Base-by-base conservation (phyloP, 2,888 invertebrate species). In the Camponotus fellah region DNA sequence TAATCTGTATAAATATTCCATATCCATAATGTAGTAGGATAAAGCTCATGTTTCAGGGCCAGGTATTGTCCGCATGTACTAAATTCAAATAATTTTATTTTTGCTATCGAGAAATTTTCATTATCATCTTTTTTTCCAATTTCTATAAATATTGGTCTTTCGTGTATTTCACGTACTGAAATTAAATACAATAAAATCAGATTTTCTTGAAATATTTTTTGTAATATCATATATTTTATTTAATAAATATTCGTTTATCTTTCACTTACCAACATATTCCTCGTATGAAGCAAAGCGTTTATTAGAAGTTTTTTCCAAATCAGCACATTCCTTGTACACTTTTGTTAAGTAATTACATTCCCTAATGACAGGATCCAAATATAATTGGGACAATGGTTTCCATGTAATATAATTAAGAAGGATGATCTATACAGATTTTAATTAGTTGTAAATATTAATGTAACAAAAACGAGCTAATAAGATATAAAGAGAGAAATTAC, bases 331-430 rank as follows among this genome's bases (percentile, higher is more conserved):
- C 74, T 92, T 92, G 58, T 93, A 94, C 21, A 94, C 92, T 88
- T 92, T 93, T 17, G 91, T 92, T 34, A 93, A 87, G 82, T 93
- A 93, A 85, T 91, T 91, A 65, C 85, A 88, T 26, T 92, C 93
- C 65, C 88, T 91, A 64, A 95, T 92, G 4, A 94, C 91, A 5
- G 94, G 94, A 64, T 93, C 92, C 17, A 93, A 91, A 40, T 92
- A 85, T 34, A 95, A 87, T 77, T 92, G 90, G 14, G 92, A 80
- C 37, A 93, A 85, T 17, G 94, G 92, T 46, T 92, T 92, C 94
- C 94, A 95, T 8, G 94, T 94, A 12, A 94, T 71, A 71, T 93
- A 91, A 88, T 94, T 94, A n/a, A 95, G 85, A 17, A 94, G 87
- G 46, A 92, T 87, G 14, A 95, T 87, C 94, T 94, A 62, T 32